phyloP scores from a whole-genome alignment of 1,140 invertebrate species.

The Brachionus sp. region DNA sequence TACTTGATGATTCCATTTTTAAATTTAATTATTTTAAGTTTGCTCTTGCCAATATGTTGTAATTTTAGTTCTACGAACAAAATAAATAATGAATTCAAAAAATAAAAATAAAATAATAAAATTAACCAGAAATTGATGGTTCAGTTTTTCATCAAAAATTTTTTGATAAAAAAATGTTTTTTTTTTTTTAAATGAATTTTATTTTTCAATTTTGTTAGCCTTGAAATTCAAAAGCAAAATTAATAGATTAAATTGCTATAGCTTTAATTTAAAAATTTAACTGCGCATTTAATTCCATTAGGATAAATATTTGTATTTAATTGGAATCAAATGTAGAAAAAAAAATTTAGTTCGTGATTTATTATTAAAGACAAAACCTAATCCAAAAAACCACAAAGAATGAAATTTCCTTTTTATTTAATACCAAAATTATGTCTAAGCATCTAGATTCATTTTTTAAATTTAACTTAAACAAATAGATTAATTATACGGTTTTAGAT shows the following conservation, averaged over 20 bases:
- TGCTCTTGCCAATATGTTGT: not conserved
- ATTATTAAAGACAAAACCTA: not conserved
- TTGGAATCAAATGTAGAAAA: not conserved
- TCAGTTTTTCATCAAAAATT: not conserved
- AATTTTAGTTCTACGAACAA: not conserved
- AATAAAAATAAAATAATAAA: not conserved
- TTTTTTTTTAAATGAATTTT: not conserved
- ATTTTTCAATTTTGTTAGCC: not conserved
- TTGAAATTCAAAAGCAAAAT: not conserved
- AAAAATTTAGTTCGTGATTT: not conserved
- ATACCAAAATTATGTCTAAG: not conserved
- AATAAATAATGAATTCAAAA: not conserved
- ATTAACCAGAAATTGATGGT: not conserved
- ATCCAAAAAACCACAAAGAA: not conserved
- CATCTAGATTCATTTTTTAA: not conserved
- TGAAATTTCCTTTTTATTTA: not conserved
- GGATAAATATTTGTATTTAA: not conserved
- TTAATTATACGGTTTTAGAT: not conserved
- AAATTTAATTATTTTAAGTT: conserved; percentile 3
- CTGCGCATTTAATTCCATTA: not conserved
- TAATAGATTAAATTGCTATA: not conserved
- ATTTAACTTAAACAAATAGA: not conserved
- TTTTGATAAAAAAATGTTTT: not conserved
- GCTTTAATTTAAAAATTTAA: not conserved
- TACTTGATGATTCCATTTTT: conserved; percentile 1